Evolutionary conservation across 2,113 vertebrate species (phyloP).

Genomic region (Sphaerodactylus townsendi): DNA sequence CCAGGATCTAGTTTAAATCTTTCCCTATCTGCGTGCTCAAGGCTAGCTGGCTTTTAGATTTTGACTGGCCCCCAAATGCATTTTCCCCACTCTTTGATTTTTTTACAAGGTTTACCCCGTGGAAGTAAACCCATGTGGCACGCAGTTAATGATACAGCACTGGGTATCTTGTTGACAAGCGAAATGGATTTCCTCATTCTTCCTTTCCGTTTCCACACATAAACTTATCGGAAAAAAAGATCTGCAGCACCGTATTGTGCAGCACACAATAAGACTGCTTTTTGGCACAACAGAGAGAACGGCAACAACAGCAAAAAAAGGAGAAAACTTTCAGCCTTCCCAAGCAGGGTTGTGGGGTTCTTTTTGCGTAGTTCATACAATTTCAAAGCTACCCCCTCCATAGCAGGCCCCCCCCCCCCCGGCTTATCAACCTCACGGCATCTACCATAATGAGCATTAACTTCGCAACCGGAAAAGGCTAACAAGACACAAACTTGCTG

Average conservation of each 20-base stretch:
- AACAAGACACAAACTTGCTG: not conserved
- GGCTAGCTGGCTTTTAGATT: not conserved
- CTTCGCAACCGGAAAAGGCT: not conserved
- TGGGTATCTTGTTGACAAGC: conserved; percentile 8
- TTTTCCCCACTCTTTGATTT: not conserved
- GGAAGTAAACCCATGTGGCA: not conserved
- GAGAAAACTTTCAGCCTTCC: not conserved
- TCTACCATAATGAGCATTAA: not conserved
- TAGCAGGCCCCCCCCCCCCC: not conserved
- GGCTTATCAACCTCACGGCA: not conserved
- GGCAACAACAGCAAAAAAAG: rapidly evolving
- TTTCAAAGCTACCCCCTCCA: conserved; percentile 6
- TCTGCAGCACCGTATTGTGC: not conserved
- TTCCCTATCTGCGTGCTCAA: not conserved
- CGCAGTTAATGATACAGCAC: not conserved
- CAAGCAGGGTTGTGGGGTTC: conserved; percentile 3
- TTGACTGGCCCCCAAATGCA: not conserved
- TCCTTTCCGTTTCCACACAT: not conserved
- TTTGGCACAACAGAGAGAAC: not conserved
- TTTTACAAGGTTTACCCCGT: not conserved
- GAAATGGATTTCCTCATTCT: conserved; percentile 22
- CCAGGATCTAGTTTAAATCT: not conserved
- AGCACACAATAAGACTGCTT: not conserved
- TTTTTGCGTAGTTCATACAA: not conserved
- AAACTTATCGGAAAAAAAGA: conserved; percentile 34